Evolutionary conservation across 2,113 vertebrate species (phyloP).

Genomic region (Callaeas wilsoni): DNA sequence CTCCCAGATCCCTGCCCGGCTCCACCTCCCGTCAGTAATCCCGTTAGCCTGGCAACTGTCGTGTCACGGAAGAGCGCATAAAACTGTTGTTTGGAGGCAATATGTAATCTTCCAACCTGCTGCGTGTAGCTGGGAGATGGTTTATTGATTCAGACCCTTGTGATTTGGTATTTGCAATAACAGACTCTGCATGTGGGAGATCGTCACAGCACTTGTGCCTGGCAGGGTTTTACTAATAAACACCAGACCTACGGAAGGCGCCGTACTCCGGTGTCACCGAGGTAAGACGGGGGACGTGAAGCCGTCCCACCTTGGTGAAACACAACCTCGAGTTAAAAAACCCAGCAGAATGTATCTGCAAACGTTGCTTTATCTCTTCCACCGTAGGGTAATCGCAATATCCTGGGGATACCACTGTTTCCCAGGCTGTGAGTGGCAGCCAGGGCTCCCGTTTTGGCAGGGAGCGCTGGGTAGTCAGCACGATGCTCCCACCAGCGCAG

Average conservation of each 20-base stretch:
- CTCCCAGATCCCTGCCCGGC: conserved; percentile 6
- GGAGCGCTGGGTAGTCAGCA: not conserved
- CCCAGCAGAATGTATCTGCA: not conserved
- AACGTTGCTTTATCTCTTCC: not conserved
- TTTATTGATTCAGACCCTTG: conserved; percentile 62
- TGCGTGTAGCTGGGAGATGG: conserved; percentile 50
- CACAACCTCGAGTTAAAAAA: not conserved
- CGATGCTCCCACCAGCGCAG: not conserved
- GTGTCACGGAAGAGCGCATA: conserved; percentile 26
- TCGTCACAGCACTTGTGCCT: conserved; percentile 27
- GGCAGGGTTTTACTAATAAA: conserved; percentile 42
- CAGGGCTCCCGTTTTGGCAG: not conserved
- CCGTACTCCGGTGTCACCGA: not conserved
- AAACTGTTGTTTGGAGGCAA: conserved; percentile 38
- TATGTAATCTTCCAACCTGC: conserved; percentile 54
- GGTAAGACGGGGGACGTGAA: not conserved
- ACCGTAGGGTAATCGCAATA: not conserved
- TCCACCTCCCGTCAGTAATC: conserved; percentile 46
- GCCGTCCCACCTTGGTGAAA: not conserved
- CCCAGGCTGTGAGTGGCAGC: not conserved
- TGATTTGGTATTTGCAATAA: conserved; percentile 65
- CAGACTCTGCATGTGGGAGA: conserved; percentile 24
- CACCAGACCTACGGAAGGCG: not conserved
- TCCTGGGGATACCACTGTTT: not conserved
- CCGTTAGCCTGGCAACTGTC: conserved; percentile 48